Conservation (phyloP, 2,888 invertebrate genomes). For the Drosophila mimetica region DNA sequence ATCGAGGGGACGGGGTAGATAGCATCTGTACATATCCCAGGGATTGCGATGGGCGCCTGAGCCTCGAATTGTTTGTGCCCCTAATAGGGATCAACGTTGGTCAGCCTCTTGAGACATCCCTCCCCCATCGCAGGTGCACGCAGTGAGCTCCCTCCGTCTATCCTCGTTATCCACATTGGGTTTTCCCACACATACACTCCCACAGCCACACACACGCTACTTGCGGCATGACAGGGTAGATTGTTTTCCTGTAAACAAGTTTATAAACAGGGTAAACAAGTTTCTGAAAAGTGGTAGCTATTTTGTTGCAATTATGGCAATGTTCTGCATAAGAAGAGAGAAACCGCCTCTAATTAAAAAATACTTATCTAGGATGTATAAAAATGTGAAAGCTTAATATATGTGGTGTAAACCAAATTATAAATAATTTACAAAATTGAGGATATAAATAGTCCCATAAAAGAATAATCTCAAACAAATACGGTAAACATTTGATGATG, state of each 20-base stretch:
- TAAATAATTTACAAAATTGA: not conserved
- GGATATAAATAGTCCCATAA: not conserved
- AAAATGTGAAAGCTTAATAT: too few species aligned
- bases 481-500: not conserved
- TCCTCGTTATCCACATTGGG: constrained; percentile 33
- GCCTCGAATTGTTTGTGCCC: constrained; percentile 72
- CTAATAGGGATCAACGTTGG: constrained; percentile 77
- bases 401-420: too few species aligned
- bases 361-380: not conserved
- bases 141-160: constrained; percentile 47
- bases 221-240: constrained; percentile 6
- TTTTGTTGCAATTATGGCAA: constrained; percentile 3
- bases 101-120: constrained; percentile 67
- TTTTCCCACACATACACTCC: constrained; percentile 48
- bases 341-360: not conserved
- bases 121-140: constrained; percentile 29
- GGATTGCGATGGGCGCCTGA: constrained; percentile 53
- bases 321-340: not conserved
- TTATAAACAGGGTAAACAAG: constrained; percentile 18
- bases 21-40: constrained; percentile 72
- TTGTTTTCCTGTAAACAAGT: constrained; percentile 19
- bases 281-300: constrained; percentile 1
- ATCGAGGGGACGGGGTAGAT: constrained; percentile 52
- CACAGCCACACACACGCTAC: constrained; percentile 16
- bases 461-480: not conserved